Evolutionary conservation across 2,888 invertebrate genomes (phyloP), one percentile per base, ranked within the genome.

Genomic region (Anthoptus insignis): DNA sequence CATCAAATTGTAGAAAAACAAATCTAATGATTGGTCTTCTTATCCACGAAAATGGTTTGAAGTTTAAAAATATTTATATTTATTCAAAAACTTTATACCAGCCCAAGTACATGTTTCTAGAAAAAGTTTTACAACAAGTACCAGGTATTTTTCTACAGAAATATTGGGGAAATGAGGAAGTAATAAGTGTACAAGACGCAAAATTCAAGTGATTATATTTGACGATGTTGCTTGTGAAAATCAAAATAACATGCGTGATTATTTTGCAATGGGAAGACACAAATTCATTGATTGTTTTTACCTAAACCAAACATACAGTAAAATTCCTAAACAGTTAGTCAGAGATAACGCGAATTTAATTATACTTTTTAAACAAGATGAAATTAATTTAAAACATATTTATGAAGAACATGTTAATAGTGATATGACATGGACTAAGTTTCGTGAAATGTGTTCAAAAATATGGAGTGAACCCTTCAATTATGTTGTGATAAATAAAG

Each of bases 241-340:
- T 45, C 45, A 45, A 45, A 45, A 67, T 57, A 73, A 73, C 59
- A 66, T 66, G 50, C 64, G 61, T 13, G 60, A 64, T 58, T 66
- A 64, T 59, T 69, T 66, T 53, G 42, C 53, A 8, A 66, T 59
- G 63, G 63, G 70, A 6, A 59, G 71, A 59, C 72, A 72, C 3
- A 50, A 11, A 65, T 71, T 69, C 74, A 1, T 32, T 32, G 32
- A 32, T 32, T 32, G 16, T 4, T 16, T 39, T 2, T 39, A 39
- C 16, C 39, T 39, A 39, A 32, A 32, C 32, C 32, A 32, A 32
- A 32, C 32, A 32, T 32, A 32, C 11, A 32, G 32, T 32, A 73
- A 73, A 64, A 65, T 80, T 16, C 76, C 77, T 6, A 80, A 78
- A 42, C 79, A 81, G 45, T 50, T 78, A n/a, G 53, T 79, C 13